phyloP scores from a whole-genome alignment of 2,888 invertebrate species.

The Andrena fulva region DNA sequence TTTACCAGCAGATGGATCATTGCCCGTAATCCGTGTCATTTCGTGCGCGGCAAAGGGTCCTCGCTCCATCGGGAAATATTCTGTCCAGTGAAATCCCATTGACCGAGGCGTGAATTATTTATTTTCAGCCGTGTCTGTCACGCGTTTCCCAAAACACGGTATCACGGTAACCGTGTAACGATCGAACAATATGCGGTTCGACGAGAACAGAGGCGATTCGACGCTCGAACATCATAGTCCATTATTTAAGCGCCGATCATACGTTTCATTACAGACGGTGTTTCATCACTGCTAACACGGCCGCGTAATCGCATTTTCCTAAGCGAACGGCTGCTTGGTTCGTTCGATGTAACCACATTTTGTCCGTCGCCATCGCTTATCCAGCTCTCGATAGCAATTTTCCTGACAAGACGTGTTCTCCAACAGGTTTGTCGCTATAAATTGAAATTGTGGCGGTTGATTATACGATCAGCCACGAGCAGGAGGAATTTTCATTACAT shows the following conservation, averaged over 20 bases:
- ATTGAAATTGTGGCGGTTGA: constrained; percentile 26
- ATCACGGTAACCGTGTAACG: background rate
- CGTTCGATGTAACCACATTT: constrained; percentile 9
- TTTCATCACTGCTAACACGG: constrained; percentile 18
- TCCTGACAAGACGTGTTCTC: constrained; percentile 14
- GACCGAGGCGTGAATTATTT: constrained; percentile 17
- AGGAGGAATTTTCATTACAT: constrained; percentile 32
- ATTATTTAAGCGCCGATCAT: constrained; percentile 39
- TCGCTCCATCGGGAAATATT: background rate
- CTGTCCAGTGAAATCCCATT: background rate
- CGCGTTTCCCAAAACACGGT: background rate
- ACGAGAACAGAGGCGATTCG: background rate
- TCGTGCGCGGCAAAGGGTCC: background rate
- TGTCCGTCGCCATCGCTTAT: constrained; percentile 9
- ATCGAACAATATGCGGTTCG: background rate
- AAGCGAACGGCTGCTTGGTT: background rate
- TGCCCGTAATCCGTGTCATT: constrained; percentile 2
- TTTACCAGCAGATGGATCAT: constrained; percentile 5
- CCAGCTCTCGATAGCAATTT: constrained; percentile 14
- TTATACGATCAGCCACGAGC: constrained; percentile 4
- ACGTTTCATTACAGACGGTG: background rate
- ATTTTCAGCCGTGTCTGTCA: background rate
- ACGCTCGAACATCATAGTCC: background rate
- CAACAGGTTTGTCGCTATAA: constrained; percentile 24
- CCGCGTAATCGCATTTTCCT: constrained; percentile 35